Evolutionary conservation across 2,113 vertebrate genomes (phyloP), one percentile per base, ranked within the genome.

Genomic region (Callopanchax toddi): DNA sequence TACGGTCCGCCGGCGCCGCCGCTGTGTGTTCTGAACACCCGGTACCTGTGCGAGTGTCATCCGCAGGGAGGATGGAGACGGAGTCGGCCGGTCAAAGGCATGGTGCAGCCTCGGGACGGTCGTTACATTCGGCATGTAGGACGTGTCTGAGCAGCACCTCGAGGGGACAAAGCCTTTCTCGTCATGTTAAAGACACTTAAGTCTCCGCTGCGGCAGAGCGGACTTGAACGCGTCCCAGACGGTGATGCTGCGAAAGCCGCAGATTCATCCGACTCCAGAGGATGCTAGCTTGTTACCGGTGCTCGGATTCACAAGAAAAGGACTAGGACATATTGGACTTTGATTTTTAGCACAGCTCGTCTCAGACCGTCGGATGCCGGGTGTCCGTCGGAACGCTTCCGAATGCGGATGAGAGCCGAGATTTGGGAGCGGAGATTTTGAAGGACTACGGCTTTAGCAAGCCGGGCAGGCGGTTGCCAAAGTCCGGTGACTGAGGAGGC

Each of bases 51-150:
- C 21, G 70, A 60, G 79, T 65, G 90, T 91, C 90, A 91, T 82
- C 86, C 88, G 68, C 86, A 52, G 22, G 89, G 86, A 71, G 89
- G 86, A 71, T 87, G 86, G 71, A 85, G 81, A 68, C 69, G 84
- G 71, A 82, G 83, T 25, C 78, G 78, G 72, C 81, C 83, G 49
- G 73, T 65, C 81, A 63, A 81, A 34, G 49, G 60, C 91, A 91
- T 87, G 87, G 51, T 79, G 82, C 65, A 25, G 54, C 71, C 81
- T 58, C 62, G 62, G 67, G 63, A 10, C 78, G 40, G 65, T 72
- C 83, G 73, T 84, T 34, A 72, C 78, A 71, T 71, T 45, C 56
- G 84, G 75, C 82, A 79, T 85, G 49, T 44, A 65, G 25, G 49
- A 15, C 57, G 29, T 60, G 66, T 54, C 36, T 7, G 61, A n/a